Conservation (phyloP, 1,140 invertebrate species). For the Bombus breviceps region DNA sequence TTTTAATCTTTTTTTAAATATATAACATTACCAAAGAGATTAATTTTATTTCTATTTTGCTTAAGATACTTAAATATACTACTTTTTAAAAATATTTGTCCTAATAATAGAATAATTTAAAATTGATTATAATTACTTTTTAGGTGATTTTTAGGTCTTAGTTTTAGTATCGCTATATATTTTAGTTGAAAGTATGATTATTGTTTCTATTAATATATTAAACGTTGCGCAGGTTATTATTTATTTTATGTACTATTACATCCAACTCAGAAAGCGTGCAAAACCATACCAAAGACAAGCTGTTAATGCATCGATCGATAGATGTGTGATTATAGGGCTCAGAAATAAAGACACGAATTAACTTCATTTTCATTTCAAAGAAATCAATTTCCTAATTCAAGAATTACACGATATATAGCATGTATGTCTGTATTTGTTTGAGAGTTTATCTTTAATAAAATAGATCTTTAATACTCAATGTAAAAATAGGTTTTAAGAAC, state of each 20-base stretch:
- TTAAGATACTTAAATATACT: background rate
- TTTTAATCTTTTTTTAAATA: background rate
- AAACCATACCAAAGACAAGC: constrained; percentile 50
- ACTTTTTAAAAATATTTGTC: background rate
- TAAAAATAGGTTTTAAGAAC: background rate
- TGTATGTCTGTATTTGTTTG: too few species aligned
- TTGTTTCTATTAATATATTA: background rate
- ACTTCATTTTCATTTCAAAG: background rate
- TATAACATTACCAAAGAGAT: constrained; percentile 20
- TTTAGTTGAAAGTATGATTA: background rate
- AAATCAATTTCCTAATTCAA: background rate
- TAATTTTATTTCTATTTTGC: background rate
- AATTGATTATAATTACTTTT: background rate
- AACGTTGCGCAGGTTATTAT: constrained; percentile 28
- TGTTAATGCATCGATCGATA: constrained; percentile 38
- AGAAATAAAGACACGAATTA: background rate
- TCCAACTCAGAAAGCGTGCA: constrained; percentile 34
- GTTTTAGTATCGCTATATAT: background rate
- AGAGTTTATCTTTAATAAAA: too few species aligned
- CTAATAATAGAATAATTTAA: background rate
- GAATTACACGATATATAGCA: background rate
- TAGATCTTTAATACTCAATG: too few species aligned
- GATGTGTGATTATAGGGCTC: constrained; percentile 4
- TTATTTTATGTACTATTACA: constrained; percentile 34
- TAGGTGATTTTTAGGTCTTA: background rate